Conservation (phyloP, 2,113 vertebrate genomes). For the Melierax canorus region DNA sequence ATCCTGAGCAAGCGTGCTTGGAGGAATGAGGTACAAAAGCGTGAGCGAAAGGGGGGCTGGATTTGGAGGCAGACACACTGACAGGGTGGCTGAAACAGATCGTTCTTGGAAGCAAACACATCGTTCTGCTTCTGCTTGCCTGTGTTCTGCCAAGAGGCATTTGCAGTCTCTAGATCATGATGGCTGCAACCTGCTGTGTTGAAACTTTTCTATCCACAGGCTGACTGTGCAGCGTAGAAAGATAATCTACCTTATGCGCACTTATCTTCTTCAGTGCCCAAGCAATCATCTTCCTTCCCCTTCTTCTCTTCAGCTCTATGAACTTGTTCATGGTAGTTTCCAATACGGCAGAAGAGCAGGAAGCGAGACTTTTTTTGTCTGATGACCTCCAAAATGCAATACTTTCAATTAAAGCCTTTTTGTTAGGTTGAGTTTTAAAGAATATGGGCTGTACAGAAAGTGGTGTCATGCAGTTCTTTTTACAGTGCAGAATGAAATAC, state of each 20-base stretch:
- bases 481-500: background rate
- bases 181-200: conserved; percentile 46
- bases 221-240: background rate
- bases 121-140: conserved; percentile 8
- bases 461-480: background rate
- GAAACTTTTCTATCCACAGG: conserved; percentile 40
- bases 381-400: background rate
- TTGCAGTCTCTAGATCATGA: conserved; percentile 50
- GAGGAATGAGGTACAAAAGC: background rate
- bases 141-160: conserved; percentile 47
- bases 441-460: background rate
- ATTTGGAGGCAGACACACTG: background rate
- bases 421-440: background rate
- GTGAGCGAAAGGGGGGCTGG: background rate
- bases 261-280: background rate
- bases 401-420: conserved; percentile 37
- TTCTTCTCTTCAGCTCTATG: background rate
- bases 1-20: background rate
- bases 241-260: conserved; percentile 37
- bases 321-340: background rate
- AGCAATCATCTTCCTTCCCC: background rate
- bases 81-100: conserved; percentile 12
- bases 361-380: background rate
- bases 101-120: conserved; percentile 44
- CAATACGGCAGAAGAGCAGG: background rate